A percentile compares a stretch with the other conserved stretches of the same genome.
phyloP scores from a whole-genome alignment of 2,113 vertebrate species.

The Neodon shergylaensis region DNA sequence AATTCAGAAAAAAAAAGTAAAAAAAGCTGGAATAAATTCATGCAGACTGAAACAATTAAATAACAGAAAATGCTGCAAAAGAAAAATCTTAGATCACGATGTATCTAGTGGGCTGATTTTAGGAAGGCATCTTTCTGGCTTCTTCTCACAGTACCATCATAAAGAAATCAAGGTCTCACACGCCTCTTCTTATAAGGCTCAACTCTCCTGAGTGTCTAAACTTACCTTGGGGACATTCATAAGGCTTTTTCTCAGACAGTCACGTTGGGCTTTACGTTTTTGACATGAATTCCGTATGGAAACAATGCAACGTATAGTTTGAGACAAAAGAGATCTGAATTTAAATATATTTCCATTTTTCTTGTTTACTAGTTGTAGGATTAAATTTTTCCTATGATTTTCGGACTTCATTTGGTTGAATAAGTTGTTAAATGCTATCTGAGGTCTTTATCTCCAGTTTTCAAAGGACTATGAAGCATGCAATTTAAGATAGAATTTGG shows the following conservation, averaged over 20 bases:
- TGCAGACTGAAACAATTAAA: background rate
- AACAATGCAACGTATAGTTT: background rate
- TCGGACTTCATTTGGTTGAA: background rate
- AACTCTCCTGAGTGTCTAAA: background rate
- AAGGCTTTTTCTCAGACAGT: background rate
- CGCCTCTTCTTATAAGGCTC: background rate
- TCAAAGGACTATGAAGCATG: background rate
- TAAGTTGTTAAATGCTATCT: background rate
- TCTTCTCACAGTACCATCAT: background rate
- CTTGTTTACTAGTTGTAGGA: background rate
- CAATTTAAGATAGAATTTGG: background rate
- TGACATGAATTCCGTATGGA: background rate
- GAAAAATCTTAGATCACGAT: background rate
- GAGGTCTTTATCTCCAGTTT: background rate
- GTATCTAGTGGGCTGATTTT: background rate
- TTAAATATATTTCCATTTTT: background rate
- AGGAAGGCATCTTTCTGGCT: too few relatives aligned
- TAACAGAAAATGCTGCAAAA: background rate
- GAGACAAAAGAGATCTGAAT: background rate
- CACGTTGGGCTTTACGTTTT: background rate
- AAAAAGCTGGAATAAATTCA: background rate
- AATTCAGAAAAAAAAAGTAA: background rate
- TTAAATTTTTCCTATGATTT: background rate
- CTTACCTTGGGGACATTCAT: background rate
- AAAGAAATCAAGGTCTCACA: background rate